These are phyloP conservation scores for Dendrolimus punctatus DNA, from an alignment of 1,140 invertebrate genomes.

Conservation along the genomic window DNA sequence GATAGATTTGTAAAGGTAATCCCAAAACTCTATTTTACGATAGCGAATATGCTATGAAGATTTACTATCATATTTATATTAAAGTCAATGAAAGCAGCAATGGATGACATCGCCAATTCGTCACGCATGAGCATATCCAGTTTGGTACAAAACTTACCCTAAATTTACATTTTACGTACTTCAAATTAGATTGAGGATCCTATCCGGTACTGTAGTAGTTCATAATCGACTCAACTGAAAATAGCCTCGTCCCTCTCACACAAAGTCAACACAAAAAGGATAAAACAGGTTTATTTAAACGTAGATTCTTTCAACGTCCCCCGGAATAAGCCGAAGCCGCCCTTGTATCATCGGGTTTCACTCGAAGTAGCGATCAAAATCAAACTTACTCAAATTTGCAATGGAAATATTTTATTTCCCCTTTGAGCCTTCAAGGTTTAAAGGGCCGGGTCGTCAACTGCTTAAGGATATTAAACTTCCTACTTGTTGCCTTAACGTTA, in stretches of 20 bases:
- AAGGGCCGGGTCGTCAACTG: slow-evolving; percentile 38
- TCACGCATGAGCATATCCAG: too few relatives aligned
- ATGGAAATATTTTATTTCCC: slow-evolving; percentile 60
- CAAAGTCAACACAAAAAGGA: neutral
- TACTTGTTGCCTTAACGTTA: slow-evolving; percentile 21
- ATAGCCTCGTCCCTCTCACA: neutral
- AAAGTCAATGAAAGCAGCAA: too few relatives aligned
- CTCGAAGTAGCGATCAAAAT: slow-evolving; percentile 44
- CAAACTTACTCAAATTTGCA: slow-evolving; percentile 56
- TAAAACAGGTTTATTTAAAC: slow-evolving; percentile 2
- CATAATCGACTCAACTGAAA: too few relatives aligned
- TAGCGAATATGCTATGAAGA: too few relatives aligned
- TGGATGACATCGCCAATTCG: too few relatives aligned
- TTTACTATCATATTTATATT: too few relatives aligned
- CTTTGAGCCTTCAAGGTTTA: slow-evolving; percentile 45
- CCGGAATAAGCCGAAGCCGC: slow-evolving; percentile 20
- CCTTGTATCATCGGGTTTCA: slow-evolving; percentile 32
- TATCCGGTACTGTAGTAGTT: too few relatives aligned
- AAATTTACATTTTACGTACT: too few relatives aligned
- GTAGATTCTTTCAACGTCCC: slow-evolving; percentile 14
- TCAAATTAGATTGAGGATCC: too few relatives aligned
- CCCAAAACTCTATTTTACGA: too few relatives aligned
- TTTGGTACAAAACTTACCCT: too few relatives aligned
- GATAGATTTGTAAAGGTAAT: too few relatives aligned
- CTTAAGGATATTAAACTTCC: slow-evolving; percentile 50